These are phyloP conservation scores for Mycteria americana DNA, from an alignment of 2,797 vertebrate species.

Conservation along the genomic window DNA sequence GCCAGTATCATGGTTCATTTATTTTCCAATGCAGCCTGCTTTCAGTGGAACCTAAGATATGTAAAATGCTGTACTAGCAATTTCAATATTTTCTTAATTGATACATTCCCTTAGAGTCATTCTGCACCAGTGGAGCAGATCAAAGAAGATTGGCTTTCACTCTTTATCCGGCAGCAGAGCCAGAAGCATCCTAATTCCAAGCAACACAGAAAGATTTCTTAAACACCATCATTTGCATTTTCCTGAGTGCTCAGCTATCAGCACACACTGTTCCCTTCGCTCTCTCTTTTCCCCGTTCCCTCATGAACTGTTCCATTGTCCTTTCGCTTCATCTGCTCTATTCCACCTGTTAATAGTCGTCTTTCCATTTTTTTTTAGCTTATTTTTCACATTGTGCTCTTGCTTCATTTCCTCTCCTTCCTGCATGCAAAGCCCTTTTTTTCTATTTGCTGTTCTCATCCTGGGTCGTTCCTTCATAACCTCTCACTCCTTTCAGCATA, in stretches of 20 bases:
- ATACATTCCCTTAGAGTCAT: slow-evolving; percentile 49
- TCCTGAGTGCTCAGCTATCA: slow-evolving; percentile 13
- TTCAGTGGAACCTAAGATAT: slow-evolving; percentile 14
- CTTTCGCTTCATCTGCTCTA: background rate
- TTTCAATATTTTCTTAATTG: slow-evolving; percentile 68
- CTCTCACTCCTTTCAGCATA: background rate
- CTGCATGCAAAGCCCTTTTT: background rate
- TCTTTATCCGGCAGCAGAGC: background rate
- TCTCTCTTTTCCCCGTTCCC: background rate
- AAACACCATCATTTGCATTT: slow-evolving; percentile 22
- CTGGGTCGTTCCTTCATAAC: background rate
- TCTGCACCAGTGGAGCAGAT: slow-evolving; percentile 57
- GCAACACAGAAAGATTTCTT: slow-evolving; percentile 20
- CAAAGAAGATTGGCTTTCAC: slow-evolving; percentile 45
- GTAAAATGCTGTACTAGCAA: slow-evolving; percentile 24
- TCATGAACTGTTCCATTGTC: background rate
- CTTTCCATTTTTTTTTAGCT: background rate
- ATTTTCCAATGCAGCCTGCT: background rate
- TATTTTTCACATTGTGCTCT: background rate
- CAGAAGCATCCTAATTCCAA: slow-evolving; percentile 35
- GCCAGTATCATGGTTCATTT: background rate
- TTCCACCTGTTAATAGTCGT: background rate
- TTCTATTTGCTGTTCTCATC: background rate
- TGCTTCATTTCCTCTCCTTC: background rate
- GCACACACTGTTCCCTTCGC: background rate